phyloP scores from a whole-genome alignment of 2,888 invertebrate genomes.

The Pherbina coryleti region DNA sequence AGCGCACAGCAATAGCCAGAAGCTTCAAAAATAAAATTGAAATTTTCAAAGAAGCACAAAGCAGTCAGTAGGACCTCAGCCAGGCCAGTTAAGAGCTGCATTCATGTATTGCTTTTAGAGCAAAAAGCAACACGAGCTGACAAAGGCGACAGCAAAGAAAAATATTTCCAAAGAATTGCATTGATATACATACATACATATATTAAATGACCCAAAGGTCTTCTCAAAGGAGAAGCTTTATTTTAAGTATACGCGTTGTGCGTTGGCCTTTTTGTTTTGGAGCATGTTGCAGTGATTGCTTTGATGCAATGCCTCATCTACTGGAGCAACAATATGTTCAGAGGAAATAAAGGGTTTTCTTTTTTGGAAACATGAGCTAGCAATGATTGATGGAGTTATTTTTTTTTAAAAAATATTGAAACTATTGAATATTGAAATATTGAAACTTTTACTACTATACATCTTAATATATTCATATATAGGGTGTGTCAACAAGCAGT shows the following conservation, averaged over 20 bases:
- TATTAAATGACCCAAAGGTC: slow-evolving; percentile 23
- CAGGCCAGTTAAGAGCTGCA: neutral
- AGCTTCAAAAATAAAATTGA: neutral
- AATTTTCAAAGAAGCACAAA: neutral
- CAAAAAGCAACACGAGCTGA: neutral
- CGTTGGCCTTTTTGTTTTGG: neutral
- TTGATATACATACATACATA: slow-evolving; percentile 32
- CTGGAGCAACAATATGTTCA: too few species aligned
- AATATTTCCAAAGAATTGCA: slow-evolving; percentile 31
- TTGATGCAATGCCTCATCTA: too few species aligned
- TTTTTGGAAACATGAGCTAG: too few species aligned
- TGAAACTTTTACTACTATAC: too few species aligned
- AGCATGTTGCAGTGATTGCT: too few species aligned
- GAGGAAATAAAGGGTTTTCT: too few species aligned
- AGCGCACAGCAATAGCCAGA: slow-evolving; percentile 2
- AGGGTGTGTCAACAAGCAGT: too few species aligned
- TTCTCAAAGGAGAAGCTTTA: neutral
- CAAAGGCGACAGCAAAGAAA: slow-evolving; percentile 25
- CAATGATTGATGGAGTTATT: too few species aligned
- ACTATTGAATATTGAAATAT: too few species aligned
- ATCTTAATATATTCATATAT: too few species aligned
- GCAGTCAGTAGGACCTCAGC: neutral
- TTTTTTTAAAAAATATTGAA: too few species aligned
- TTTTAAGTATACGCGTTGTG: neutral
- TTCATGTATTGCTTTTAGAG: neutral